Evolutionary conservation across 2,797 vertebrate genomes (phyloP).

Genomic region (Microcaecilia unicolor): DNA sequence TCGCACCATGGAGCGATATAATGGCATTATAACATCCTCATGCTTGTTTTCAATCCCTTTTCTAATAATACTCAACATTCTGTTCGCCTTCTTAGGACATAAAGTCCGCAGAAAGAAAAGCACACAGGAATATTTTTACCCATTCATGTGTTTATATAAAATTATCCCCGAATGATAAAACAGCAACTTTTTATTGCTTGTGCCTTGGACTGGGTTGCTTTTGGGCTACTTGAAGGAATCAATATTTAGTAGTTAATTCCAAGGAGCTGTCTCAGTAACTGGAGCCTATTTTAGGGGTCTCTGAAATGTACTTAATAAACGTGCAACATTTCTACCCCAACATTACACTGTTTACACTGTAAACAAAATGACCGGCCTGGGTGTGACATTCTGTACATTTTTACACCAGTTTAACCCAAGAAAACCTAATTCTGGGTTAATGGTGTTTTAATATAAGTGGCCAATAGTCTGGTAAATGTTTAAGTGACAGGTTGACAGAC

Average conservation of each 20-base stretch:
- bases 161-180: no score
- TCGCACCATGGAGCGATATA: no score
- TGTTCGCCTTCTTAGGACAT: no score
- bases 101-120: no score
- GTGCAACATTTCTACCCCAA: constrained; percentile 22
- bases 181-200: no score
- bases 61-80: no score
- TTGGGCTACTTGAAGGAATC: neutral
- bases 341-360: constrained; percentile 26
- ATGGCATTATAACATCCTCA: no score
- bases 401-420: constrained; percentile 42
- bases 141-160: no score
- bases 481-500: constrained; percentile 56
- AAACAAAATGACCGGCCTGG: constrained; percentile 26
- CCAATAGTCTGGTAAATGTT: constrained; percentile 49
- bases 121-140: no score
- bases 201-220: no score
- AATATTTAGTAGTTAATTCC: neutral
- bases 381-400: constrained; percentile 49
- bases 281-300: constrained; percentile 5
- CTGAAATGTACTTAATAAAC: constrained; percentile 28
- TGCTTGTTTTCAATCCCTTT: no score
- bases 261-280: constrained; percentile 3
- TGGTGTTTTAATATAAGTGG: constrained; percentile 54
- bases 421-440: constrained; percentile 54